These are phyloP conservation scores for Protosalanx chinensis DNA, from an alignment of 2,797 vertebrate species.

Conservation along the genomic window DNA sequence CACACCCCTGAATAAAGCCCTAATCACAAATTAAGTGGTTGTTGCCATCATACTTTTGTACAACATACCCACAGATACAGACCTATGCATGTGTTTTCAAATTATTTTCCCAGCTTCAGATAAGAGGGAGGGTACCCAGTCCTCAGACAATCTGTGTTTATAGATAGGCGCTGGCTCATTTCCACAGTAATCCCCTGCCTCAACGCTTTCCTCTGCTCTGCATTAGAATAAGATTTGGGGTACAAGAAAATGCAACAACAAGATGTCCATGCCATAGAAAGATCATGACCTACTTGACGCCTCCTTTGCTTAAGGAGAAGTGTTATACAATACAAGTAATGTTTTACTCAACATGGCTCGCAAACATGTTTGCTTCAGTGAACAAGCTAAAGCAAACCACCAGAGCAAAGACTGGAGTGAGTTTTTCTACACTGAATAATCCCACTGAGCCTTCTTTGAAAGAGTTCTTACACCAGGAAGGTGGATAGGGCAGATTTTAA, in stretches of 20 bases:
- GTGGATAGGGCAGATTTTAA: constrained; percentile 75
- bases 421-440: constrained; percentile 72
- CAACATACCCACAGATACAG: constrained; percentile 64
- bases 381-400: constrained; percentile 61
- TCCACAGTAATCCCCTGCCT: constrained; percentile 64
- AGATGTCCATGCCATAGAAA: constrained; percentile 40
- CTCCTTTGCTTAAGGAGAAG: neutral
- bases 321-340: neutral
- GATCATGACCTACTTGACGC: constrained; percentile 49
- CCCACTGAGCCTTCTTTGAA: constrained; percentile 73
- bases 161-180: constrained; percentile 65
- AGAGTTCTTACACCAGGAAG: constrained; percentile 73
- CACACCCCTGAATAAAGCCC: constrained; percentile 79
- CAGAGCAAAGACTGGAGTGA: constrained; percentile 66
- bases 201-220: constrained; percentile 57
- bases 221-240: constrained; percentile 49
- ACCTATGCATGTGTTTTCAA: constrained; percentile 60
- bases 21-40: constrained; percentile 84
- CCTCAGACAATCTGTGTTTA: constrained; percentile 52
- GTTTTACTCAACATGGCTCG: neutral
- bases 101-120: constrained; percentile 65
- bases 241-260: constrained; percentile 54
- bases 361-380: constrained; percentile 36
- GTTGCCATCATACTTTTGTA: constrained; percentile 76
- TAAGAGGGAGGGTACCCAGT: constrained; percentile 58